phyloP scores from a whole-genome alignment of 2,113 vertebrate genomes.

The Oreochromis niloticus region DNA sequence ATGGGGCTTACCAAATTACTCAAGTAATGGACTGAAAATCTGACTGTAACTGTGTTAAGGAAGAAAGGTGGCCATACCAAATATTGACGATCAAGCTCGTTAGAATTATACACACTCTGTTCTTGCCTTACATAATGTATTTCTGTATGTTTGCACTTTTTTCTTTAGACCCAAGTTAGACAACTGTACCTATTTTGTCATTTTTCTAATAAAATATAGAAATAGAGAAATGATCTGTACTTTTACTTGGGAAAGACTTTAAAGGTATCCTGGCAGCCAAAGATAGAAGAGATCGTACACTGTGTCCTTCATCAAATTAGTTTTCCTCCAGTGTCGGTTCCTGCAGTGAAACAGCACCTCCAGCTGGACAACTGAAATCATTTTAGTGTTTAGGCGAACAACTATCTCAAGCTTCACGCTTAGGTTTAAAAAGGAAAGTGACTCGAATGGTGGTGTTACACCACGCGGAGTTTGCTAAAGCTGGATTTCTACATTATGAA shows the following conservation, averaged over 20 bases:
- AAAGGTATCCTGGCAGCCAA: neutral
- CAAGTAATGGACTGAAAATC: neutral
- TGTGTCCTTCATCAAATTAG: no score
- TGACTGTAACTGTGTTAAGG: neutral
- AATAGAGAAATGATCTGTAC: neutral
- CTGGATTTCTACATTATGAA: neutral
- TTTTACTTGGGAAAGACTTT: neutral
- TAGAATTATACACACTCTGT: neutral
- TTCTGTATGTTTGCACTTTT: neutral
- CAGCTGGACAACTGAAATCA: neutral
- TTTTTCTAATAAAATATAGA: neutral
- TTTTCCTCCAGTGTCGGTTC: neutral
- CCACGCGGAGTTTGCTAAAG: neutral
- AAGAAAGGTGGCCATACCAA: neutral
- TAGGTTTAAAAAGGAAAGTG: neutral
- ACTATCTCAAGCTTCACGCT: neutral
- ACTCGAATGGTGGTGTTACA: neutral
- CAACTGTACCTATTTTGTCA: neutral
- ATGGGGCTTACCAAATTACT: neutral
- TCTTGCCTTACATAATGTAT: neutral
- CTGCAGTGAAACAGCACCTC: constrained; percentile 3
- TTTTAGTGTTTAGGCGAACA: neutral
- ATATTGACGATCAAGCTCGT: neutral
- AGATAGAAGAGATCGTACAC: neutral
- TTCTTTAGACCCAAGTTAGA: neutral